Base-by-base conservation (phyloP, 2,888 invertebrate genomes). In the Protula sp. region DNA sequence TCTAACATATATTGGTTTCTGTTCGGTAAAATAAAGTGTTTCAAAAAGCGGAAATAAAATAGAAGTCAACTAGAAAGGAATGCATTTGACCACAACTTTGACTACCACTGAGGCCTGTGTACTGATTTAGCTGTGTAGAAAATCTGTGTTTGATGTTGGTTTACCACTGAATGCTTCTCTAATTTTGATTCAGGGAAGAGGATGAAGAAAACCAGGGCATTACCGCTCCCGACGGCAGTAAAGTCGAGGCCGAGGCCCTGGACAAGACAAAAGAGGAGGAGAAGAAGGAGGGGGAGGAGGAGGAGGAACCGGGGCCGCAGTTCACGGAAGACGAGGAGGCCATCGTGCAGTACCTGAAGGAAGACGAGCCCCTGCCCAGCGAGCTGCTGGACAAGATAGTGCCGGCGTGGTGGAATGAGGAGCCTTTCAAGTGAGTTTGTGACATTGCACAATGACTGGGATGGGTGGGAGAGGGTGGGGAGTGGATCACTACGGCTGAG, bases 311-410 rank as follows among this genome's bases (percentile, higher is more conserved):
- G 47, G 73, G 75, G 59, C 58, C 70, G 19, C 75, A 77, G 53
- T 72, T 73, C 53, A 78, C 76, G 2, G 79, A 81, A 53, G 77
- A 79, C 53, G 81, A 81, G 61, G 78, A 80, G 62, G 74, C 73
- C 14, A 81, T 81, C 45, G 77, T 77, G 59, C 69, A 70, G 30
- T 77, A 79, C 65, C 67, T 81, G 30, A 78, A 79, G 62, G 67
- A 63, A 53, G 78, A 78, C 47, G 80, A 81, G 30, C 66, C 77
- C 1, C 68, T 81, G 26, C 69, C 79, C 9, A 67, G 69, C 26
- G 79, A 79, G 47, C 61, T 79, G n/a, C 67, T 81, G 22, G 76
- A 78, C 45, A 74, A 70, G 52, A 75, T 81, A 47, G 47, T 81
- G 19, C 67, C 69, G 26, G 67, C 72, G 47, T 81, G 74, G 73